A percentile compares a stretch with the other conserved stretches of the same genome.
Conservation (phyloP, 2,888 invertebrate species). For the Trachelus iudaicus region DNA sequence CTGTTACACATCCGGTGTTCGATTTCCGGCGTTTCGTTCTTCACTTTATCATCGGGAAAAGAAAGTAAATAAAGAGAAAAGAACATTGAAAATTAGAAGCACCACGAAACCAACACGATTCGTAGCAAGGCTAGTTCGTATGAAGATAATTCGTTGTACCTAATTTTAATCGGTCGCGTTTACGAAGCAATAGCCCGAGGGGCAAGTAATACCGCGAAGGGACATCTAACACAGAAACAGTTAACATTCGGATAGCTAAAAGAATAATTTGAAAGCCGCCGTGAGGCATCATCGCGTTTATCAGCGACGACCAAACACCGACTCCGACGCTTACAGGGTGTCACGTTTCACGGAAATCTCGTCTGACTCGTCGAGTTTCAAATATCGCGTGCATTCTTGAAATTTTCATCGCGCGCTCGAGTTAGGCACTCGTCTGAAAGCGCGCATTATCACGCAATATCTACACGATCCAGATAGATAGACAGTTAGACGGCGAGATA, state of each 20-base stretch:
- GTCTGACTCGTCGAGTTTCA: neutral
- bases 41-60: neutral
- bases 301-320: neutral
- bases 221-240: neutral
- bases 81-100: neutral
- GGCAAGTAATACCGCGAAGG: neutral
- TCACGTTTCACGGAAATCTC: neutral
- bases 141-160: neutral
- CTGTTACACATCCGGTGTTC: neutral
- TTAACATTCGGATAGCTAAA: neutral
- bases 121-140: neutral
- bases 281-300: neutral
- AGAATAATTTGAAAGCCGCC: neutral
- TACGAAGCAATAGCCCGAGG: neutral
- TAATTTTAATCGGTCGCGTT: neutral
- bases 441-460: neutral
- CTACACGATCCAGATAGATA: neutral
- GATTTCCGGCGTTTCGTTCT: neutral
- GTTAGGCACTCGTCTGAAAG: neutral
- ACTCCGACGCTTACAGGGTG: neutral
- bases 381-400: neutral
- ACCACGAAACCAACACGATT: neutral
- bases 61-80: neutral
- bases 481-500: neutral
- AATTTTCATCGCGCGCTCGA: neutral